These are phyloP conservation scores for Orussus abietinus DNA, from an alignment of 1,140 invertebrate species.

Conservation along the genomic window DNA sequence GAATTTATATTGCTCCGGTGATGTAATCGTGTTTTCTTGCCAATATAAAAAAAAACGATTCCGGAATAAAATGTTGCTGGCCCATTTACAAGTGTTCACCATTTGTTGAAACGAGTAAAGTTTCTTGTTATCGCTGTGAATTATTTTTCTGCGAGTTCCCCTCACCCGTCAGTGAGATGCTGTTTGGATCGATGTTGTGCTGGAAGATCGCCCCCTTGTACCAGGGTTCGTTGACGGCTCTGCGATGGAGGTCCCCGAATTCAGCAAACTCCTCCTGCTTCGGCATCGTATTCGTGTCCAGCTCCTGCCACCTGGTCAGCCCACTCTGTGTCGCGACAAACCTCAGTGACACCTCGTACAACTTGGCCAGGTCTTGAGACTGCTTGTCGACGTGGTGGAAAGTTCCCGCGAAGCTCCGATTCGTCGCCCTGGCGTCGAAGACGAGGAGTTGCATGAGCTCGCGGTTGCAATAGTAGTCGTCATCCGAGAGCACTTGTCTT, in stretches of 20 bases:
- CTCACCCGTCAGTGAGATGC: conserved; percentile 42
- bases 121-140: no score
- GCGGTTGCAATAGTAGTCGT: conserved; percentile 80
- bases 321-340: conserved; percentile 88
- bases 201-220: conserved; percentile 88
- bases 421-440: conserved; percentile 81
- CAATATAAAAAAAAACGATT: neutral
- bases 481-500: conserved; percentile 58
- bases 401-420: conserved; percentile 64
- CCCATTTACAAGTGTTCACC: neutral
- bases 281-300: conserved; percentile 26
- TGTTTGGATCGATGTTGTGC: conserved; percentile 68
- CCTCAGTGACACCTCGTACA: conserved; percentile 67
- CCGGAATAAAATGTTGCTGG: neutral
- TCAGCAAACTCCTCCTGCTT: conserved; percentile 53
- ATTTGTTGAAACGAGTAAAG: no score
- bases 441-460: conserved; percentile 80
- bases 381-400: conserved; percentile 54
- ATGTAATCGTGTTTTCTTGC: no score
- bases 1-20: no score
- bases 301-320: conserved; percentile 77
- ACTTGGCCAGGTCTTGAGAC: conserved; percentile 52
- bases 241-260: conserved; percentile 74
- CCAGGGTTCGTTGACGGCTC: conserved; percentile 87
- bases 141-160: no score